Base-by-base conservation (phyloP, 2,113 vertebrate genomes). In the Nansenia antarctica region DNA sequence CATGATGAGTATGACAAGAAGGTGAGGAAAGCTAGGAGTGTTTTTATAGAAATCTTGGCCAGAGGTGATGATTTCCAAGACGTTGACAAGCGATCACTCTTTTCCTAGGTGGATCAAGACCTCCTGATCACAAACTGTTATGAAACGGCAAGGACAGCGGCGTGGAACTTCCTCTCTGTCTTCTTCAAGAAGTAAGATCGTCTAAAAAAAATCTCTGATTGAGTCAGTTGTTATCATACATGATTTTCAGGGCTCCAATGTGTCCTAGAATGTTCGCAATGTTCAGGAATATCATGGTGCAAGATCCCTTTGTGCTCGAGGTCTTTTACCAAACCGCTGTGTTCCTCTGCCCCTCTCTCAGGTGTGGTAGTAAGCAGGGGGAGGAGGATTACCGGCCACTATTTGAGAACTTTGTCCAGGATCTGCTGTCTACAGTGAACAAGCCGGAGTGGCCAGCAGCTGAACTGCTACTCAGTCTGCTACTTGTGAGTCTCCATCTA, bases 371-470 rank as follows among this genome's bases (percentile, higher is more conserved):
- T 86, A 99, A 99, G 70, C 98, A 99, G 86, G 98, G 95, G 61
- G 98, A 99, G 88, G 98, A 99, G 84, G 98, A 99, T 91, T 99
- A 99, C 86, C 94, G 98, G 65, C 98, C 98, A 1, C 83, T 99
- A 60, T 99, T 99, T 92, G 98, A 99, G 87, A 99, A 99, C 87
- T 99, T 99, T 84, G 95, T 99, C 79, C 96, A 99, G 85, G 98
- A 99, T 83, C 94, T 99, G 54, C 94, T 99, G 73, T 99, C 98
- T 1, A 99, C 98, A 52, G 98, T 99, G 42, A 99, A 99, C 90
- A 99, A 98, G 87, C 98, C 98, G 45, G 98, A 99, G 86, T 99
- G 98, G 98, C 98, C 98, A 52, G 98, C 97, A 79, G 96, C 98
- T 45, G 98, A 99, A 82, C 90, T 99, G 74, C 90, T 99, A 30